Percentiles rank a stretch among this genome's conserved stretches.
These are phyloP conservation scores for Eclectus roratus DNA, from an alignment of 2,113 vertebrate genomes.

Conservation along the genomic window DNA sequence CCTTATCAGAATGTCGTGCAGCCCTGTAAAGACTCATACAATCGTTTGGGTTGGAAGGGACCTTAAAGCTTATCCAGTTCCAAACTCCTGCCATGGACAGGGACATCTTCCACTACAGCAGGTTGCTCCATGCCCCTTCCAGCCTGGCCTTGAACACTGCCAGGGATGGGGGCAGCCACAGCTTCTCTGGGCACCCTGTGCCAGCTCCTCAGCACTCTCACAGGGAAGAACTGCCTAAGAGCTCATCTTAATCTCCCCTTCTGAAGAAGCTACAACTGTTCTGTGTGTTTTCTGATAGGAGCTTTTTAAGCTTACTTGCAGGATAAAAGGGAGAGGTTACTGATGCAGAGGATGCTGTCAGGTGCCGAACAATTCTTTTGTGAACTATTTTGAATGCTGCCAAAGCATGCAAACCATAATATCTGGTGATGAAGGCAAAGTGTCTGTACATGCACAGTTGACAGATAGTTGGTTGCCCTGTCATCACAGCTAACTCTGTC, in stretches of 20 bases:
- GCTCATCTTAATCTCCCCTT: neutral
- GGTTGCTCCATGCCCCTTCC: neutral
- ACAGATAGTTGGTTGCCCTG: neutral
- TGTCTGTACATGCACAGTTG: fast-evolving
- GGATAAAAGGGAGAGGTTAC: neutral
- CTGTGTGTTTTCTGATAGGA: neutral
- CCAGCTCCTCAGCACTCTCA: neutral
- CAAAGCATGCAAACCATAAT: fast-evolving
- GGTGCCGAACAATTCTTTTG: neutral
- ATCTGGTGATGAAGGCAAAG: neutral
- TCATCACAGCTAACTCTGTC: neutral
- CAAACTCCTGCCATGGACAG: neutral
- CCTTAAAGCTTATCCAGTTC: neutral
- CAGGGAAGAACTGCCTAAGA: neutral
- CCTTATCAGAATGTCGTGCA: neutral
- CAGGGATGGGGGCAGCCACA: neutral
- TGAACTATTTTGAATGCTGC: neutral
- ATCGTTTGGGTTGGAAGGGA: neutral
- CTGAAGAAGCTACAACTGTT: neutral
- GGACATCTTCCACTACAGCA: neutral
- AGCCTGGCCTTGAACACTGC: neutral
- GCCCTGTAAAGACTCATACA: neutral
- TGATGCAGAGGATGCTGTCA: neutral
- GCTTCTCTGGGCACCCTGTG: neutral
- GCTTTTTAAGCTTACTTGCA: neutral